phyloP scores from a whole-genome alignment of 2,888 invertebrate species.

The Synergus laeviventris region DNA sequence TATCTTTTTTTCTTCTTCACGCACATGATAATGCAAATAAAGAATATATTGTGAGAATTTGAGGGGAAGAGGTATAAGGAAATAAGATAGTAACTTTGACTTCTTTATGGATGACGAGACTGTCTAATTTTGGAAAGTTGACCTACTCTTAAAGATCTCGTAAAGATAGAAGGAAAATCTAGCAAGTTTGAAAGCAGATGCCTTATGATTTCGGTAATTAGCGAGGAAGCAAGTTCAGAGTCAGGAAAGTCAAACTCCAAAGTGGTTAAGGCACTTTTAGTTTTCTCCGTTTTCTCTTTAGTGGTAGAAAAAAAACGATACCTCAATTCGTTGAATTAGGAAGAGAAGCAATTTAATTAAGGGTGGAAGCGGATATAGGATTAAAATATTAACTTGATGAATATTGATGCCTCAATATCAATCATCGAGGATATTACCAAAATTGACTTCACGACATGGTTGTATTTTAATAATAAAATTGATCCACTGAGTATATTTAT shows the following conservation, averaged over 20 bases:
- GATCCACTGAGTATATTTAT: too few relatives aligned
- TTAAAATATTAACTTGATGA: background rate
- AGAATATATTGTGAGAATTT: too few relatives aligned
- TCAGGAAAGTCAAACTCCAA: background rate
- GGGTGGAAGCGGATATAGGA: background rate
- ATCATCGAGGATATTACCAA: background rate
- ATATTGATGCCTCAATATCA: background rate
- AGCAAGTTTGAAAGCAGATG: background rate
- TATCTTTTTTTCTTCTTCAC: background rate
- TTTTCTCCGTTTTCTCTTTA: background rate
- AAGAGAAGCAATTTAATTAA: background rate
- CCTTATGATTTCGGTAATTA: background rate
- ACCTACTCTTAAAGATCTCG: background rate
- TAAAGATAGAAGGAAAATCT: background rate
- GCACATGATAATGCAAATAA: too few relatives aligned
- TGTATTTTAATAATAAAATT: too few relatives aligned
- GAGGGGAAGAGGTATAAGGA: background rate
- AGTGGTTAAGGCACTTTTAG: background rate
- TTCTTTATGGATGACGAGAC: background rate
- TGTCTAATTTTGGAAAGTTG: background rate
- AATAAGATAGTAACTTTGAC: background rate
- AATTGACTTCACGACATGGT: too few relatives aligned
- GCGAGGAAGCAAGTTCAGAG: background rate
- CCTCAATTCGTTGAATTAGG: background rate
- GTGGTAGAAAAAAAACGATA: background rate